A percentile compares a stretch with the other conserved stretches of the same genome.
Evolutionary conservation across 2,797 vertebrate genomes (phyloP).

Genomic region (Mormyrops attenuatus): DNA sequence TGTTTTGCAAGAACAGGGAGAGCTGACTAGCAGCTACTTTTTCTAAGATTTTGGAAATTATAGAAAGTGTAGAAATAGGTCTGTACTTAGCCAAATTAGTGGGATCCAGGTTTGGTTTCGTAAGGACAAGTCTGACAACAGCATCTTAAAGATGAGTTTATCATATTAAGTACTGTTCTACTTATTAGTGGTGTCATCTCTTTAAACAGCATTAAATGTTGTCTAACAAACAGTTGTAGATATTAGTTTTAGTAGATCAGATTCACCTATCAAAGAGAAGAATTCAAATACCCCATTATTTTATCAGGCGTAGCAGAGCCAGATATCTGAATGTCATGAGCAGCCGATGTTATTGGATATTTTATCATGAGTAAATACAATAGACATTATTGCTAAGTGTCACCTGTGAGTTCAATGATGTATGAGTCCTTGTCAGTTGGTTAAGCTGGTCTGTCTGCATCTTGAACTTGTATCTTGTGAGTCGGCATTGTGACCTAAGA

Average conservation of each 20-base stretch:
- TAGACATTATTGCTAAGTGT: background rate
- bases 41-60: background rate
- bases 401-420: background rate
- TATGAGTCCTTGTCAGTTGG: background rate
- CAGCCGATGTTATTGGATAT: background rate
- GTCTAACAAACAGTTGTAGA: background rate
- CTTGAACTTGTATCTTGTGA: background rate
- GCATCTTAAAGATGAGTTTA: background rate
- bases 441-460: background rate
- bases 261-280: background rate
- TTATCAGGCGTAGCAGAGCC: background rate
- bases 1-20: no score
- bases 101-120: background rate
- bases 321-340: background rate
- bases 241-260: background rate
- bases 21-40: background rate
- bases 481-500: background rate
- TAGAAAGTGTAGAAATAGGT: background rate
- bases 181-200: background rate
- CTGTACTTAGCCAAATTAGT: background rate
- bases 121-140: background rate
- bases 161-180: background rate
- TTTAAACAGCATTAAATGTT: background rate
- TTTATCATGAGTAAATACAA: background rate
- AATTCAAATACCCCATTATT: background rate